phyloP scores from a whole-genome alignment of 2,888 invertebrate genomes.

The Euzetes globulus region DNA sequence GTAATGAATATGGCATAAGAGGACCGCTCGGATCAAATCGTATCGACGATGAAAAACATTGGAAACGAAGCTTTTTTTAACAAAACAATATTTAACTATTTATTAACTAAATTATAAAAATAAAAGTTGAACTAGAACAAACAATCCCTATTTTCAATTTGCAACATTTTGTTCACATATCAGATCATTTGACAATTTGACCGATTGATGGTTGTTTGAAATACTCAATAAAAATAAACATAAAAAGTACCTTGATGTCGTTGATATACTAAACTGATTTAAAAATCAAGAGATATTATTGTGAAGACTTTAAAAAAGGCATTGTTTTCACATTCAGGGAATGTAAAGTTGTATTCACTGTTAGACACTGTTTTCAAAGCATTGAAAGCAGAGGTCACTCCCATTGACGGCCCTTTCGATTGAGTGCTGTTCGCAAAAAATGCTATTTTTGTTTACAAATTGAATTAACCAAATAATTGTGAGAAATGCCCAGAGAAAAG shows the following conservation, averaged over 20 bases:
- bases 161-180: too few species aligned
- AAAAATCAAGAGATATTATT: too few species aligned
- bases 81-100: background rate
- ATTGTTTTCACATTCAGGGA: background rate
- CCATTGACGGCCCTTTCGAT: background rate
- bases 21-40: conserved; percentile 35
- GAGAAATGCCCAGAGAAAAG: conserved; percentile 30
- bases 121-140: too few species aligned
- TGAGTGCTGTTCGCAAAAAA: background rate
- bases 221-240: too few species aligned
- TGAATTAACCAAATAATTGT: background rate
- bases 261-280: too few species aligned
- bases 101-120: background rate
- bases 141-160: too few species aligned
- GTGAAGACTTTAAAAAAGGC: background rate
- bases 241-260: too few species aligned
- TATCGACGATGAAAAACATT: conserved; percentile 4
- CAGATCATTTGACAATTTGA: too few species aligned
- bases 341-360: background rate
- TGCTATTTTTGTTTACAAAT: background rate
- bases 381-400: background rate
- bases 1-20: conserved; percentile 38
- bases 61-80: background rate
- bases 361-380: background rate
- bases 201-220: too few species aligned